Conservation (phyloP, 1,140 invertebrate species). For the Aphelenchoides besseyi region DNA sequence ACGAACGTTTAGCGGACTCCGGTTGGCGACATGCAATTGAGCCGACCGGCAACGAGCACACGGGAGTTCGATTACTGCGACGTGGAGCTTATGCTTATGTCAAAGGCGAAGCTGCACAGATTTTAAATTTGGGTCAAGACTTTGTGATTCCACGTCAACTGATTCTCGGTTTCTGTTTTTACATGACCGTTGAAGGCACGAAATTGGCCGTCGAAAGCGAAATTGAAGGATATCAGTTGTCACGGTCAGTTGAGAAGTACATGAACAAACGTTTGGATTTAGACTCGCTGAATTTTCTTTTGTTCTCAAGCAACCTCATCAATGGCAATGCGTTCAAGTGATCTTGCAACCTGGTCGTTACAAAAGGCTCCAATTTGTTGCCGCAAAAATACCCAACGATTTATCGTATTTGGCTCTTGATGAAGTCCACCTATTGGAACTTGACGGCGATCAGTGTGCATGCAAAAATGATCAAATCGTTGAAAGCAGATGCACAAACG, state of each 20-base stretch:
- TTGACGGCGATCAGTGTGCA: slow-evolving; percentile 11
- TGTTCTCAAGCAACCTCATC: not conserved
- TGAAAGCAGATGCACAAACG: not conserved
- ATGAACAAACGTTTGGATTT: not conserved
- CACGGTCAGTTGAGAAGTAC: slow-evolving; percentile 2
- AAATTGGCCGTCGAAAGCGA: slow-evolving; percentile 23
- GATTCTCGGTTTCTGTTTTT: slow-evolving; percentile 47
- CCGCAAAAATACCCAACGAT: slow-evolving; percentile 34
- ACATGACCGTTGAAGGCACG: slow-evolving; percentile 22
- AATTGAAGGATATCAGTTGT: slow-evolving; percentile 25
- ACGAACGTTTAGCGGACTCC: slow-evolving; percentile 34
- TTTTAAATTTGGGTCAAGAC: slow-evolving; percentile 30
- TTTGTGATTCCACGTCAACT: slow-evolving; percentile 34
- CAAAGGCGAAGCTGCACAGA: slow-evolving; percentile 34
- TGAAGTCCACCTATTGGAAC: slow-evolving; percentile 37
- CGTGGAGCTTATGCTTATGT: slow-evolving; percentile 43
- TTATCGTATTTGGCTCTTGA: slow-evolving; percentile 41
- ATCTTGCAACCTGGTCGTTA: slow-evolving; percentile 33
- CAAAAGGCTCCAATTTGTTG: slow-evolving; percentile 40
- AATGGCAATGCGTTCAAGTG: slow-evolving; percentile 41
- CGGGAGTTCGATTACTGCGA: slow-evolving; percentile 33
- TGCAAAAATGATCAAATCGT: not conserved
- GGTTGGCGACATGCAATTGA: slow-evolving; percentile 39
- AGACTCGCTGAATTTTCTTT: not conserved
- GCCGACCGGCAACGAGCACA: slow-evolving; percentile 40